A percentile compares a stretch with the other conserved stretches of the same genome.
These are phyloP conservation scores for Cepphus grylle DNA, from an alignment of 2,113 vertebrate species.

Conservation along the genomic window DNA sequence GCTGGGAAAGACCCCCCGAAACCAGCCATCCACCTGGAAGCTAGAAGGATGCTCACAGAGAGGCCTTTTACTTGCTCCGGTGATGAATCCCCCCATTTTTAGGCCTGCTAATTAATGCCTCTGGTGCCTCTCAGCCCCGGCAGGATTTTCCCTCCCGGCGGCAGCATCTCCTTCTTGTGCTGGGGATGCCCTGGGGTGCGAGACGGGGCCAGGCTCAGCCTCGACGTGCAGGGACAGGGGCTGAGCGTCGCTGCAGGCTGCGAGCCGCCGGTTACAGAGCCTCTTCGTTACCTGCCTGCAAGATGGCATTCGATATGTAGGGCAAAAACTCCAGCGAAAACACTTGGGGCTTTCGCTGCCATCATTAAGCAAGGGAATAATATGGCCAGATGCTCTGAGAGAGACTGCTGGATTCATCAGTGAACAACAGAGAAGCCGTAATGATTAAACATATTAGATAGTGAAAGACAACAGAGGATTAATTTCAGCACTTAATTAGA, in stretches of 20 bases:
- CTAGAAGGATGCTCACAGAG: fast-evolving
- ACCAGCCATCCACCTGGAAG: background rate
- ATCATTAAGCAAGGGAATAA: background rate
- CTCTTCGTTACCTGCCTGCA: background rate
- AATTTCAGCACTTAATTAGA: background rate
- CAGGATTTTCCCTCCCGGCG: background rate
- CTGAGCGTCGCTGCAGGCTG: background rate
- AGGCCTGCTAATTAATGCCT: background rate
- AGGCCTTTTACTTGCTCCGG: background rate
- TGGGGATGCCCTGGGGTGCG: fast-evolving
- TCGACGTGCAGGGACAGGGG: background rate
- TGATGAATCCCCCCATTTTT: background rate
- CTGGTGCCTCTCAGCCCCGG: background rate
- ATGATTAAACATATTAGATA: background rate
- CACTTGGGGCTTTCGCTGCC: background rate
- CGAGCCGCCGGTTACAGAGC: background rate
- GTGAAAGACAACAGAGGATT: background rate
- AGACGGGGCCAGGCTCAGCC: background rate
- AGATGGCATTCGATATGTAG: background rate
- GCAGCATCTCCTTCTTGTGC: background rate
- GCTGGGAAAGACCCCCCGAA: background rate
- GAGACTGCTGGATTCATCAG: background rate
- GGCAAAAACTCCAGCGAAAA: background rate
- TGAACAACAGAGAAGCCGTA: background rate
- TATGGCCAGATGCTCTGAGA: background rate